Base-by-base conservation (phyloP, 1,140 invertebrate species). In the Brachionus rotundiformis region DNA sequence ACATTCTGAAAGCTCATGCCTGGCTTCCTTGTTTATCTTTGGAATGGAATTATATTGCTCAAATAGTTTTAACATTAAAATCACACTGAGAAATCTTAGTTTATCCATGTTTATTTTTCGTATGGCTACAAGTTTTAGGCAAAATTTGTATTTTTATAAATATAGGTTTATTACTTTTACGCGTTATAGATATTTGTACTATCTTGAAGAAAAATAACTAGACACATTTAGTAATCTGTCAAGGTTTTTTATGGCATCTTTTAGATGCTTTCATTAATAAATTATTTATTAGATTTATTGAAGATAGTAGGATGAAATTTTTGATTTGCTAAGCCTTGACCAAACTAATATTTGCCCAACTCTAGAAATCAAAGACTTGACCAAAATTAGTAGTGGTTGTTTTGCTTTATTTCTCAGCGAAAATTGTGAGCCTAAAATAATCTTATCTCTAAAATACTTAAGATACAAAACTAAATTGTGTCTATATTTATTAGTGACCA, bases 21-120 rank as follows among this genome's bases (percentile, higher is more conserved):
- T 49, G 47, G 47, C 47, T 49, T 49, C 47, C 47, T 49, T 49
- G 47, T 49, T 49, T 49, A 49, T 49, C 47, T 49, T 49, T n/a
- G 1, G 16, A 49, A 49, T 16, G 47, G 13, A 49, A 49, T 49
- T 49, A n/a, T 49, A 11, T 49, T 49, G 47, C 47, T 19, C 16
- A 49, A 49, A 49, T 49, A 49, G 47, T 6, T 49, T 49, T 49
- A n/a, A 49, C 47, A 49, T 49, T 49, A 49, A 49, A 49, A 49
- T 49, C 47, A 23, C 16, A 49, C 47, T 49, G 47, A 49, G 47
- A 19, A 49, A 49, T n/a, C 47, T 49, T 49, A 49, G 13, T 49
- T 49, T 49, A 16, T 49, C 2, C 47, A 49, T 49, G 47, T 49
- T 49, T 49, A 49, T 49, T 49, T 49, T 49, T 23, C n/a, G 13